Evolutionary conservation across 2,113 vertebrate species (phyloP), one percentile per base, ranked within the genome.

Genomic region (Gymnorhina tibicen): DNA sequence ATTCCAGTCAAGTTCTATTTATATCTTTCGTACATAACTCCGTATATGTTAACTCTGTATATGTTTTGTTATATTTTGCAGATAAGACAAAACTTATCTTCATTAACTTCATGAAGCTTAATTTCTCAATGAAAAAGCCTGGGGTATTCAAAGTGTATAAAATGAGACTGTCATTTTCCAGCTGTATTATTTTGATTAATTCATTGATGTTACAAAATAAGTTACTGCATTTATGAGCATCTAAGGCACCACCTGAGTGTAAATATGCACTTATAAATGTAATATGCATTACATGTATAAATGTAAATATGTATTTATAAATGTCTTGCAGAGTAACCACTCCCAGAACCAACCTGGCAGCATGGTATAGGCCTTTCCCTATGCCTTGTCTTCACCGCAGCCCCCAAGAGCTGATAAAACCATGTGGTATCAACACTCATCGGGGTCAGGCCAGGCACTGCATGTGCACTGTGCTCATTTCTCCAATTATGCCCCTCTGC

Each of bases 391-490:
- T 81, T 64, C 39, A 44, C 15, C 5, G 3, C 10, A 37, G 9
- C 5, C 6, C 10, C 15, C 22, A 87, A 11, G n/a, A 85, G 7
- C 15, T 52, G 19, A 15, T n/a, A 47, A 67, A 79, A 75, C 5
- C 72, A 7, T 0, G 0, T n/a, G 13, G 2, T 64, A 62, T 7
- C 11, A 24, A 11, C 28, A 55, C 10, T n/a, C 16, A 39, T 3
- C 0, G 0, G 11, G 16, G 12, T 12, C 27, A 47, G 32, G 9
- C 6, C 28, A 35, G 14, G 7, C 1, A 4, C 4, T 21, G 10
- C 14, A 24, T 4, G 7, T 35, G 27, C 27, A 15, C 6, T 27
- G 16, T 30, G 7, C 4, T 86, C 2, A 5, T 55, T 76, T 66
- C 46, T 74, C 19, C 13, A n/a, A 1, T 39, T 69, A 44, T 0